These are phyloP conservation scores for Trichogramma dendrolimi DNA, from an alignment of 2,888 invertebrate genomes.

Conservation along the genomic window DNA sequence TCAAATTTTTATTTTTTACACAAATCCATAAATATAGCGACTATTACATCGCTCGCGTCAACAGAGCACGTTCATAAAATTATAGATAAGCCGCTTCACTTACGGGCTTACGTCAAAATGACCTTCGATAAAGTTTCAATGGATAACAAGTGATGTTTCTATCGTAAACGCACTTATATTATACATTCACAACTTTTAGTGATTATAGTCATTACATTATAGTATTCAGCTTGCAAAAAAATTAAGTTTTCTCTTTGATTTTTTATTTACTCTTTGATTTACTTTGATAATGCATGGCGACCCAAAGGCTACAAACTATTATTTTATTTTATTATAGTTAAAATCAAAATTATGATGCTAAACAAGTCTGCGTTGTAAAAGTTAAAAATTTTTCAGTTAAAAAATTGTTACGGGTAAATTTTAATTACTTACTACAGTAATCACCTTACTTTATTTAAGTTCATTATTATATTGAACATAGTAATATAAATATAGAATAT, in stretches of 20 bases:
- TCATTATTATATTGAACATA: neutral
- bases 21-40: too few relatives aligned
- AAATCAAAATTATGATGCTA: neutral
- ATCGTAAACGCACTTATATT: too few relatives aligned
- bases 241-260: neutral
- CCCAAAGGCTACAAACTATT: neutral
- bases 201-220: neutral
- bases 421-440: neutral
- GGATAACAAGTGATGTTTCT: too few relatives aligned
- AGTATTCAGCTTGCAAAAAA: neutral
- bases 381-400: neutral
- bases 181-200: too few relatives aligned
- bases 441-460: neutral
- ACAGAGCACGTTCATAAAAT: too few relatives aligned
- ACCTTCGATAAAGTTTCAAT: constrained; percentile 13
- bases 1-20: too few relatives aligned
- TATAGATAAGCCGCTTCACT: too few relatives aligned
- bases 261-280: neutral
- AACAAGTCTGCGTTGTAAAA: neutral
- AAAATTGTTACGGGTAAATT: neutral
- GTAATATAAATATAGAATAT: too few relatives aligned
- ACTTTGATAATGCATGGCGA: neutral
- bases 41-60: too few relatives aligned
- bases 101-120: constrained; percentile 9
- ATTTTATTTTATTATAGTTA: neutral